A percentile compares a stretch with the other conserved stretches of the same genome.
Conservation (phyloP, 2,888 invertebrate genomes). For the Dromius quadrimaculatus region DNA sequence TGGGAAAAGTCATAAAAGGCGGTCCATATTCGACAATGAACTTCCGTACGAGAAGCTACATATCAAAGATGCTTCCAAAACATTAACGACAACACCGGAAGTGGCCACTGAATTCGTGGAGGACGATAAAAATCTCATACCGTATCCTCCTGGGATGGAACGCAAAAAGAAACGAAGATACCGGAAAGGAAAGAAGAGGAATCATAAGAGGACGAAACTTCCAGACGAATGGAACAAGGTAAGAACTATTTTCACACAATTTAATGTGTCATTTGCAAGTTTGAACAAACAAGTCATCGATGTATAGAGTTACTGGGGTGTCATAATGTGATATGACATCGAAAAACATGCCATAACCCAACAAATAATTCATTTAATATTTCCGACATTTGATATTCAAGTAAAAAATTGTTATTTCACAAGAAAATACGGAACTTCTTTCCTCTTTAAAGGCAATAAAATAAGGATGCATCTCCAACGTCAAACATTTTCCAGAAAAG, state of each 20-base stretch:
- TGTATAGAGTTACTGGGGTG: constrained; percentile 2
- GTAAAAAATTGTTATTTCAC: too few species aligned
- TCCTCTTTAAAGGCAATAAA: constrained; percentile 11
- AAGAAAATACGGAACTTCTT: background rate
- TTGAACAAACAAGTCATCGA: constrained; percentile 24
- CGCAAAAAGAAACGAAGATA: constrained; percentile 40
- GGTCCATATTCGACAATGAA: constrained; percentile 52
- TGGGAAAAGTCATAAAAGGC: constrained; percentile 37
- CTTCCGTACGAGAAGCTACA: constrained; percentile 48
- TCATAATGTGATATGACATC: constrained; percentile 4
- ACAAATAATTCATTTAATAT: too few species aligned
- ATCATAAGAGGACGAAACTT: constrained; percentile 43
- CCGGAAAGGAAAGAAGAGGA: constrained; percentile 39
- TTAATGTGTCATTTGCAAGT: constrained; percentile 49
- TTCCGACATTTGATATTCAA: too few species aligned
- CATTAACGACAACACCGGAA: constrained; percentile 42
- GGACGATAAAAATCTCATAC: constrained; percentile 51
- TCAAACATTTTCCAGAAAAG: constrained; percentile 17
- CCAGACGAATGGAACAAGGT: constrained; percentile 49
- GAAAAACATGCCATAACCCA: too few species aligned
- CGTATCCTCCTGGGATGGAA: constrained; percentile 50
- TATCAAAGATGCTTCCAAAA: constrained; percentile 40
- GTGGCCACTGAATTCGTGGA: constrained; percentile 43
- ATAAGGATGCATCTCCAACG: background rate
- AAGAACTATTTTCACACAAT: constrained; percentile 27